These are phyloP conservation scores for Caradrina clavipalpis DNA, from an alignment of 2,888 invertebrate genomes.

Conservation along the genomic window DNA sequence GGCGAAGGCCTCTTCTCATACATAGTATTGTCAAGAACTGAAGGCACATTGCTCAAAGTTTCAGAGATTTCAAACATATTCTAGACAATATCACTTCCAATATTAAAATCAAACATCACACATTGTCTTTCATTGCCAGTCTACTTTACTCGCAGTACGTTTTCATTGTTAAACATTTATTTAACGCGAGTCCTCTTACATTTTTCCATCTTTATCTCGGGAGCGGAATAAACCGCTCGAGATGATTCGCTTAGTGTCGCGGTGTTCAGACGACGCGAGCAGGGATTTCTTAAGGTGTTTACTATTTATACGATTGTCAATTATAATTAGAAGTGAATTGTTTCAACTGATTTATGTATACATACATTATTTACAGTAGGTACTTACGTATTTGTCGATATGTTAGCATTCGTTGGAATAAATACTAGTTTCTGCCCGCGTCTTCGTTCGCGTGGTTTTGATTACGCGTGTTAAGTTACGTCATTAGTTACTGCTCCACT, in stretches of 20 bases:
- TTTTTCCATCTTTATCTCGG: slow-evolving; percentile 51
- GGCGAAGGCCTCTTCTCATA: too few relatives aligned
- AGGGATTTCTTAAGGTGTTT: slow-evolving; percentile 56
- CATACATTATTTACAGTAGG: too few relatives aligned
- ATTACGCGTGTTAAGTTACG: too few relatives aligned
- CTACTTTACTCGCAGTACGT: slow-evolving; percentile 19
- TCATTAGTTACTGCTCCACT: too few relatives aligned
- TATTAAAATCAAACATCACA: not conserved
- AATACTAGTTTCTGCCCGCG: too few relatives aligned
- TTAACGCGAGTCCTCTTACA: slow-evolving; percentile 33
- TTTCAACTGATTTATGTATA: too few relatives aligned
- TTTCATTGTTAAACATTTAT: slow-evolving; percentile 45
- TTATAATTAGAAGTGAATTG: slow-evolving; percentile 21
- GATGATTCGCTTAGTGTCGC: slow-evolving; percentile 45
- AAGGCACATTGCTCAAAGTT: too few relatives aligned
- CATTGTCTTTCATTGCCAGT: not conserved
- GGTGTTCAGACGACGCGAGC: slow-evolving; percentile 31
- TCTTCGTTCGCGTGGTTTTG: too few relatives aligned
- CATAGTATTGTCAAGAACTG: too few relatives aligned
- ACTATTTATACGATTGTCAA: slow-evolving; percentile 22
- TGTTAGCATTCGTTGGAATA: too few relatives aligned
- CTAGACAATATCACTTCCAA: not conserved
- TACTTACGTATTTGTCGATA: too few relatives aligned
- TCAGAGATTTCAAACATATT: too few relatives aligned
- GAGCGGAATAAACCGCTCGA: slow-evolving; percentile 50